These are phyloP conservation scores for Darwinula stevensoni DNA, from an alignment of 2,888 invertebrate genomes.

Conservation along the genomic window DNA sequence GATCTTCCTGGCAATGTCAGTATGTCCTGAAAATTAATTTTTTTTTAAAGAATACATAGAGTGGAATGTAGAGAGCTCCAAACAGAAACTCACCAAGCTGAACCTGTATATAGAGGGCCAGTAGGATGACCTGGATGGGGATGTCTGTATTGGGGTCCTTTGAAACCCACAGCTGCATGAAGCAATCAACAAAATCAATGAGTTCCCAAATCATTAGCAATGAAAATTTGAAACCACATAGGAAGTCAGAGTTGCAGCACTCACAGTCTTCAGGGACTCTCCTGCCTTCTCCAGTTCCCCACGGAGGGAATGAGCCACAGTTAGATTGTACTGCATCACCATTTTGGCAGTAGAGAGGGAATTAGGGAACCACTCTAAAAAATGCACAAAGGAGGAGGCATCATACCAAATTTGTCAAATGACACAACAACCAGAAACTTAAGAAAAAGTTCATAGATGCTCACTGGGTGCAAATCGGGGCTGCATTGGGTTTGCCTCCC, in stretches of 20 bases:
- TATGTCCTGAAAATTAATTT: conserved; percentile 25
- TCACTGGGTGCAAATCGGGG: too few species aligned
- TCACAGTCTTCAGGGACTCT: conserved; percentile 17
- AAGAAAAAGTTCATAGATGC: too few species aligned
- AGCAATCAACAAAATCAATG: too few species aligned
- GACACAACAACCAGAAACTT: too few species aligned
- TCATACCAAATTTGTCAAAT: too few species aligned
- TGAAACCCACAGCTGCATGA: conserved; percentile 23
- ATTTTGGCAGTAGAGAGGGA: conserved; percentile 31
- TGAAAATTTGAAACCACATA: too few species aligned
- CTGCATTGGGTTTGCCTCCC: too few species aligned
- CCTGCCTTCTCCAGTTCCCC: conserved; percentile 38
- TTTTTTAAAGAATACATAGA: too few species aligned
- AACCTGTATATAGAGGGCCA: conserved; percentile 31
- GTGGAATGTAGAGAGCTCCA: conserved; percentile 6
- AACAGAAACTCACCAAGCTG: conserved; percentile 22
- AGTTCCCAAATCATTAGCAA: too few species aligned
- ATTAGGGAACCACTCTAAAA: conserved; percentile 28
- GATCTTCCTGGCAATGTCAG: conserved; percentile 25
- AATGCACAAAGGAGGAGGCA: too few species aligned
- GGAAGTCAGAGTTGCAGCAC: too few species aligned
- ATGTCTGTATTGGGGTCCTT: conserved; percentile 21
- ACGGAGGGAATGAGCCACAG: conserved; percentile 37
- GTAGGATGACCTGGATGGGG: conserved; percentile 29
- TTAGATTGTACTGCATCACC: conserved; percentile 45